Evolutionary conservation across 1,140 invertebrate genomes (phyloP).

Genomic region (Laupala kohalensis): DNA sequence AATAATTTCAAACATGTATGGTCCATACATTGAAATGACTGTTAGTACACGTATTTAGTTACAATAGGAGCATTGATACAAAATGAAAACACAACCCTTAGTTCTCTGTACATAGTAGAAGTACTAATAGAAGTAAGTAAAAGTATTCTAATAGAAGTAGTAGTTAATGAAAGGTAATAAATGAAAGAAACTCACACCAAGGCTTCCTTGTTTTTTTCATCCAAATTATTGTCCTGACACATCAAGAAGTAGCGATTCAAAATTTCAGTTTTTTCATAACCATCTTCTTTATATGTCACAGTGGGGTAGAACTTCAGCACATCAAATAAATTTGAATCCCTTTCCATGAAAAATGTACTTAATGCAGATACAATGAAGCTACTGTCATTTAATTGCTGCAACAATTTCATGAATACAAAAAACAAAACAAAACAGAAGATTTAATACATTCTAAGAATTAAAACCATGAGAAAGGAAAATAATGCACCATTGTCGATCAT

Average conservation of each 20-base stretch:
- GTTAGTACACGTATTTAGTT: too few relatives aligned
- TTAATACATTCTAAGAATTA: not conserved
- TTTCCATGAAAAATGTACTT: slow-evolving; percentile 60
- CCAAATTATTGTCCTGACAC: slow-evolving; percentile 47
- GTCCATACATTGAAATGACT: too few relatives aligned
- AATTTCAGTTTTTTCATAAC: slow-evolving; percentile 57
- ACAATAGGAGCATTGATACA: too few relatives aligned
- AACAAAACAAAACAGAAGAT: slow-evolving; percentile 16
- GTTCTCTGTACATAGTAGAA: too few relatives aligned
- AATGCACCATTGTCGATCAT: too few relatives aligned
- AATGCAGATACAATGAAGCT: slow-evolving; percentile 86
- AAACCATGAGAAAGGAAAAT: too few relatives aligned
- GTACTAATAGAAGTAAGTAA: too few relatives aligned
- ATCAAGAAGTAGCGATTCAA: slow-evolving; percentile 94
- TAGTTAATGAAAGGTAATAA: too few relatives aligned
- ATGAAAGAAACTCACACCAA: slow-evolving; percentile 47
- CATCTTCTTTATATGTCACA: slow-evolving; percentile 50
- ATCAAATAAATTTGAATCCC: slow-evolving; percentile 44
- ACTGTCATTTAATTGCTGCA: slow-evolving; percentile 82
- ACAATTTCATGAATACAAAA: too few relatives aligned
- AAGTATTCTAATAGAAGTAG: too few relatives aligned
- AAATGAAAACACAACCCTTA: too few relatives aligned
- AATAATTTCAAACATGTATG: too few relatives aligned
- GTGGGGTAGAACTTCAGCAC: slow-evolving; percentile 72
- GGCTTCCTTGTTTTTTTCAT: slow-evolving; percentile 38